These are phyloP conservation scores for Imbricaverruca yamaguchii DNA, from an alignment of 2,888 invertebrate genomes.

Conservation along the genomic window DNA sequence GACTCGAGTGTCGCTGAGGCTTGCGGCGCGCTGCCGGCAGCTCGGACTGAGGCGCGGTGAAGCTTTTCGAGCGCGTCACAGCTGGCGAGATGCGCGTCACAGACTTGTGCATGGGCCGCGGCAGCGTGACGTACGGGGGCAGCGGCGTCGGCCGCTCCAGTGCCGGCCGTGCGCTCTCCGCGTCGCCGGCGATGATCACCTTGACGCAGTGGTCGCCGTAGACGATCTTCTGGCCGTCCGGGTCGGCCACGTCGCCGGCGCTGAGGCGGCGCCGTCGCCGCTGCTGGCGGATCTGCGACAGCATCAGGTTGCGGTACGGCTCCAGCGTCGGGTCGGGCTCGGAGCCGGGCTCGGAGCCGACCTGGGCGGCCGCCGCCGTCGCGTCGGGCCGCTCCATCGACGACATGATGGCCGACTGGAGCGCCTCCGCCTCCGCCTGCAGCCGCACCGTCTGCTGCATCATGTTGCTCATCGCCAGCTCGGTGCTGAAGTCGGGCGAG, in stretches of 20 bases:
- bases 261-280: slow-evolving; percentile 22
- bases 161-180: slow-evolving; percentile 28
- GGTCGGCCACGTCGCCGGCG: slow-evolving; percentile 22
- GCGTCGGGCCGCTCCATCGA: slow-evolving; percentile 24
- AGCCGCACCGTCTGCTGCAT: slow-evolving; percentile 32
- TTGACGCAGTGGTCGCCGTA: slow-evolving; percentile 29
- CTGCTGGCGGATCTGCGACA: slow-evolving; percentile 31
- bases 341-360: slow-evolving; percentile 7
- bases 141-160: slow-evolving; percentile 23
- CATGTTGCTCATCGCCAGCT: slow-evolving; percentile 30
- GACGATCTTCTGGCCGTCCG: slow-evolving; percentile 21
- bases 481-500: slow-evolving; percentile 27
- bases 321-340: slow-evolving; percentile 29
- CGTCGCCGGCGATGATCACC: slow-evolving; percentile 27
- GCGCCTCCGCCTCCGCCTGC: slow-evolving; percentile 33
- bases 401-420: slow-evolving; percentile 31
- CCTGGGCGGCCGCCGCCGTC: slow-evolving; percentile 22
- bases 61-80: slow-evolving; percentile 32
- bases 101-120: slow-evolving; percentile 10
- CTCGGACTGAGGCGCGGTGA: slow-evolving; percentile 29
- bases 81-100: slow-evolving; percentile 17
- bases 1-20: slow-evolving; percentile 24
- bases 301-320: slow-evolving; percentile 32
- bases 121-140: slow-evolving; percentile 23
- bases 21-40: slow-evolving; percentile 22